phyloP scores from a whole-genome alignment of 2,797 vertebrate species.

The Stomatorhinus walkeri region DNA sequence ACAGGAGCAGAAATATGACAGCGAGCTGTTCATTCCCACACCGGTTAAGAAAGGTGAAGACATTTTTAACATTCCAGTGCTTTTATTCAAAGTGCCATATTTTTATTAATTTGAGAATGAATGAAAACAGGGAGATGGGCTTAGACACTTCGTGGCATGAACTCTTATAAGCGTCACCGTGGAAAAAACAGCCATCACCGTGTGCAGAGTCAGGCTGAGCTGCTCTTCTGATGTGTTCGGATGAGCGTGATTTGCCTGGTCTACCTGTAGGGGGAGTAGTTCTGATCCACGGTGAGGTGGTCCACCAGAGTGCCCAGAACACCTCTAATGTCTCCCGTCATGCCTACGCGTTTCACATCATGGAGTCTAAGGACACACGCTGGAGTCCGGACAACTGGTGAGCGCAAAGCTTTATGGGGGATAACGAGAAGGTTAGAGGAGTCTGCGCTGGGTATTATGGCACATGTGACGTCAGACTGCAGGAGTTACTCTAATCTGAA shows the following conservation, averaged over 20 bases:
- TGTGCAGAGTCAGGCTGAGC: background rate
- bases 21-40: constrained; percentile 64
- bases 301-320: constrained; percentile 82
- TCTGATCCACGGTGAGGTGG: constrained; percentile 86
- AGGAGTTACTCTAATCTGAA: background rate
- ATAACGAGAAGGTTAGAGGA: too few relatives aligned
- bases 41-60: constrained; percentile 76
- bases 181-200: background rate
- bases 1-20: constrained; percentile 57
- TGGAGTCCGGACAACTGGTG: constrained; percentile 96
- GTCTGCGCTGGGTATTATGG: background rate
- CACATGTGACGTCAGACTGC: background rate
- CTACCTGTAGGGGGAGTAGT: constrained; percentile 67
- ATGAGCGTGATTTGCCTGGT: background rate
- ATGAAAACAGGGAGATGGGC: background rate
- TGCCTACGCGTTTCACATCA: constrained; percentile 83
- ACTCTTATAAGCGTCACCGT: background rate
- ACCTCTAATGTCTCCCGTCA: constrained; percentile 72
- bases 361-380: constrained; percentile 72
- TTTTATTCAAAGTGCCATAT: background rate
- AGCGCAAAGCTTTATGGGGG: constrained; percentile 27
- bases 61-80: background rate
- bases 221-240: background rate
- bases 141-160: background rate
- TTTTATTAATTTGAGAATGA: background rate